A percentile compares a stretch with the other conserved stretches of the same genome.
Conservation (phyloP, 1,140 invertebrate species). For the roundworm (Caenorhabditis elegans) region DNA sequence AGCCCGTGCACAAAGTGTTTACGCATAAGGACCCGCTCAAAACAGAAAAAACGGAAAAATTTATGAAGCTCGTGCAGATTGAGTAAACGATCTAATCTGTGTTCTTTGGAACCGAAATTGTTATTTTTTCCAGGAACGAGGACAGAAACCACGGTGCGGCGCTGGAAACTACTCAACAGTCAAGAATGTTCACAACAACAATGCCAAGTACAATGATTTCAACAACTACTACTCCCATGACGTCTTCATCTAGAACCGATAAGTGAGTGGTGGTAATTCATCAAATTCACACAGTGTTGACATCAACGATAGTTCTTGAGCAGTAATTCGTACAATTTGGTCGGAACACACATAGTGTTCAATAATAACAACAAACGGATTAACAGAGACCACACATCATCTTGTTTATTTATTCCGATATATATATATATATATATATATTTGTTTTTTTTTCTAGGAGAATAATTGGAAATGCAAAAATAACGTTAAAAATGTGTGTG, state of each 20-base stretch:
- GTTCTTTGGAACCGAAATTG: background rate
- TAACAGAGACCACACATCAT: slow-evolving; percentile 16
- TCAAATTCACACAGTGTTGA: no score
- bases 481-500: no score
- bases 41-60: background rate
- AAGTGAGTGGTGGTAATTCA: background rate
- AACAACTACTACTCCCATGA: background rate
- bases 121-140: background rate
- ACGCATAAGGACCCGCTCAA: background rate
- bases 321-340: background rate
- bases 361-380: slow-evolving; percentile 18
- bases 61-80: slow-evolving; percentile 8
- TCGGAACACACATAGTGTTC: background rate
- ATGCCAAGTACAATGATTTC: background rate
- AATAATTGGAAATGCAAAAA: no score
- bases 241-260: background rate
- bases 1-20: background rate
- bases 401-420: no score
- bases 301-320: no score
- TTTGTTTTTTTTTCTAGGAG: no score
- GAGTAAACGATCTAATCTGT: background rate
- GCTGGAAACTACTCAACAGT: background rate
- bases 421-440: no score
- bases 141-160: background rate
- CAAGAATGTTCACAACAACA: background rate